phyloP scores from a whole-genome alignment of 1,140 invertebrate genomes.

The Conus ventricosus region DNA sequence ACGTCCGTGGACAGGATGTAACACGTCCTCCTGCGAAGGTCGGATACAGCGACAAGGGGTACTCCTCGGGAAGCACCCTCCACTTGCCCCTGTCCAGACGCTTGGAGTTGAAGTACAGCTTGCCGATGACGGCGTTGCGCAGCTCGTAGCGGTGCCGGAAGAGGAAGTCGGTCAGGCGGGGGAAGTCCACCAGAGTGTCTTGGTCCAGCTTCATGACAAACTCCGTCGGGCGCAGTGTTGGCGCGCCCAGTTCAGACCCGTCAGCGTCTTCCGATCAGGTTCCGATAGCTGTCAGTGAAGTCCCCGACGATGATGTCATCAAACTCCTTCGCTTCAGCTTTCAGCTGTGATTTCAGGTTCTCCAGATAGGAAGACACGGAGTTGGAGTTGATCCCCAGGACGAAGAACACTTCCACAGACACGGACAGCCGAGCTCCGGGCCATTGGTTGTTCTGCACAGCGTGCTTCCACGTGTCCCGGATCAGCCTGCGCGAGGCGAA shows the following conservation, averaged over 20 bases:
- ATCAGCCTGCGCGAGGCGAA: not conserved
- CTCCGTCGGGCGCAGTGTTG: slow-evolving; percentile 79
- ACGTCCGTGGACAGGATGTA: slow-evolving; percentile 22
- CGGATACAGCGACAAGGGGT: slow-evolving; percentile 27
- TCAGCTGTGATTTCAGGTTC: slow-evolving; percentile 63
- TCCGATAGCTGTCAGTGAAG: slow-evolving; percentile 87
- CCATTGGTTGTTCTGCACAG: not conserved
- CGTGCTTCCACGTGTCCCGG: slow-evolving; percentile 4
- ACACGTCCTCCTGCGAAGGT: slow-evolving; percentile 14
- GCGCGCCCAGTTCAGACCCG: slow-evolving; percentile 86
- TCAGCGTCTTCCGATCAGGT: slow-evolving; percentile 90
- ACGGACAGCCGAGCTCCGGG: not conserved
- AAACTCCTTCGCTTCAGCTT: slow-evolving; percentile 79
- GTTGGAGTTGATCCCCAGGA: not conserved
- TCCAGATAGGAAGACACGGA: not conserved
- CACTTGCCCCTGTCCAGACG: slow-evolving; percentile 18
- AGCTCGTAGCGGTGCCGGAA: slow-evolving; percentile 18
- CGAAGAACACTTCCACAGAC: slow-evolving; percentile 10
- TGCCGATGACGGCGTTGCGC: slow-evolving; percentile 14
- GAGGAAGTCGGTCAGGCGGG: slow-evolving; percentile 48
- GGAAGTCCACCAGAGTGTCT: slow-evolving; percentile 76
- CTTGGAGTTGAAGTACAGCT: slow-evolving; percentile 6
- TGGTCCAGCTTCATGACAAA: slow-evolving; percentile 77
- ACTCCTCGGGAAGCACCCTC: not conserved
- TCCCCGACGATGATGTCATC: slow-evolving; percentile 86